Conservation (phyloP, 2,797 vertebrate species). For the Masticophis lateralis region DNA sequence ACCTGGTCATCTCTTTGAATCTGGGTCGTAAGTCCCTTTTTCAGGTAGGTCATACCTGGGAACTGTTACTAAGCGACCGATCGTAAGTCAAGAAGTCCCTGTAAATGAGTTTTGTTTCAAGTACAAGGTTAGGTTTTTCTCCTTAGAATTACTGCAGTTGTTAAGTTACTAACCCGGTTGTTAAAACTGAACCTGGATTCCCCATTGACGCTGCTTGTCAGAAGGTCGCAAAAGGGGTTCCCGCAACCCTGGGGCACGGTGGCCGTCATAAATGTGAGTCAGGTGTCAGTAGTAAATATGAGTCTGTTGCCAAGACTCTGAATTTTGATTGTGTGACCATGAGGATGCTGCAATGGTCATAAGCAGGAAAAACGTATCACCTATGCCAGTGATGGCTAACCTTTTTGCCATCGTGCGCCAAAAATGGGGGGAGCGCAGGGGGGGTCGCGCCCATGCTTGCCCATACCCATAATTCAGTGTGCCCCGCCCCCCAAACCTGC, state of each 20-base stretch:
- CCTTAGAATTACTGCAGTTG: not conserved
- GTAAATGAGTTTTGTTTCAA: not conserved
- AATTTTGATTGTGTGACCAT: not conserved
- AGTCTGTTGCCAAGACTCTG: not conserved
- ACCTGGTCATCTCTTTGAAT: not conserved
- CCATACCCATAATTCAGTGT: too few relatives aligned
- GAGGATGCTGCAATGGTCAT: not conserved
- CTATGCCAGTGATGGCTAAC: too few relatives aligned
- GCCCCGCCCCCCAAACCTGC: too few relatives aligned
- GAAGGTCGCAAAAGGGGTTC: too few relatives aligned
- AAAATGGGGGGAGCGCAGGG: too few relatives aligned
- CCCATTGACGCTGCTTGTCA: too few relatives aligned
- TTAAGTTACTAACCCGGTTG: not conserved
- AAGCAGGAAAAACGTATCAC: not conserved
- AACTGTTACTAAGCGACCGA: not conserved
- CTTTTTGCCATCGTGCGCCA: too few relatives aligned
- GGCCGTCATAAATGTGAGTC: too few relatives aligned
- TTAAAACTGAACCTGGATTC: too few relatives aligned
- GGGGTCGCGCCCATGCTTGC: too few relatives aligned
- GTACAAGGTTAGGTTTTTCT: not conserved
- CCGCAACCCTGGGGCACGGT: too few relatives aligned
- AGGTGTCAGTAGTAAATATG: too few relatives aligned
- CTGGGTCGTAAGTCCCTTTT: not conserved
- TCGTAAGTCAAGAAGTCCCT: not conserved
- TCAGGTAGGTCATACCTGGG: not conserved